Conservation (phyloP, 2,113 vertebrate species). For the Nerophis lumbriciformis region DNA sequence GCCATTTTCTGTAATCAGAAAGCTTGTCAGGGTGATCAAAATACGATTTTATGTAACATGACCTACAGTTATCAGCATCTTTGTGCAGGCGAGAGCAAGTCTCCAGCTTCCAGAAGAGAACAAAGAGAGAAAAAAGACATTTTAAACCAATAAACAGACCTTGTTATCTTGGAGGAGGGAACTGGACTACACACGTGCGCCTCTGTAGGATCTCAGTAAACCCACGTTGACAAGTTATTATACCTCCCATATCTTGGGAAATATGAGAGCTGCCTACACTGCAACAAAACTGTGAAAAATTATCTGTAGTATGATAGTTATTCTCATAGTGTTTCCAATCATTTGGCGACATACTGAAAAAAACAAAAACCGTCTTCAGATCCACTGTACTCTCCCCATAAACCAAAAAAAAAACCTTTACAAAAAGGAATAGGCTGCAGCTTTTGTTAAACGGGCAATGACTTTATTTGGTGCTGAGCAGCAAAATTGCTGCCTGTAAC, state of each 20-base stretch:
- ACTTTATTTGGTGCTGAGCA: constrained; percentile 51
- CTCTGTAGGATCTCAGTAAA: neutral
- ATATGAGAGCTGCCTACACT: neutral
- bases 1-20: neutral
- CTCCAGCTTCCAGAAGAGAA: neutral
- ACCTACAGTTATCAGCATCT: neutral
- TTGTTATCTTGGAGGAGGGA: neutral
- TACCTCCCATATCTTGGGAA: constrained; percentile 7
- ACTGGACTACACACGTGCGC: neutral
- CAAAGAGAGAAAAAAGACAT: neutral
- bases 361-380: neutral
- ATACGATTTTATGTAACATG: neutral
- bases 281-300: neutral
- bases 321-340: neutral
- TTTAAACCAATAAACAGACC: neutral
- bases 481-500: constrained; percentile 45
- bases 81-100: neutral
- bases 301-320: neutral
- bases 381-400: neutral
- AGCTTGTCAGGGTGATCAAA: neutral
- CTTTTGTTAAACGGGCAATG: constrained; percentile 43
- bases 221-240: neutral
- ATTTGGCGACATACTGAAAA: neutral
- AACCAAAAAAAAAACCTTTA: neutral
- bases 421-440: constrained; percentile 15